These are phyloP conservation scores for Sebastes trivittatus DNA, from an alignment of 2,797 vertebrate species.

Conservation along the genomic window DNA sequence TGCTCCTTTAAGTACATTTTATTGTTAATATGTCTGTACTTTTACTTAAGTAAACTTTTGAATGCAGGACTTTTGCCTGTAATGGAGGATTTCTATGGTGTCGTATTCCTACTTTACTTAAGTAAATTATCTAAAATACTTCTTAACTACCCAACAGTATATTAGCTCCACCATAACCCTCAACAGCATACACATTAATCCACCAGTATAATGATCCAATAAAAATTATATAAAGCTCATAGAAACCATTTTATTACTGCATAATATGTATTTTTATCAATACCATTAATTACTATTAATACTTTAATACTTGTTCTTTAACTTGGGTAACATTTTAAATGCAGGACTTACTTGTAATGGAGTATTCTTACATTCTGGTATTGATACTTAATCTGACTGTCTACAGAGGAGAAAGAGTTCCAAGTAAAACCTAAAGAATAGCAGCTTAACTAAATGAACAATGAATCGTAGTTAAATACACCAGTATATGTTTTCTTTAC, in stretches of 20 bases:
- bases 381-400: background rate
- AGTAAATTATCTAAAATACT: background rate
- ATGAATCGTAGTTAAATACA: background rate
- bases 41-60: background rate
- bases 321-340: background rate
- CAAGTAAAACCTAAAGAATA: background rate
- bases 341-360: background rate
- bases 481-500: background rate
- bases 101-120: background rate
- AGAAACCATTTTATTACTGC: background rate
- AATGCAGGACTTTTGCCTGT: background rate
- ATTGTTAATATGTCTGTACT: background rate
- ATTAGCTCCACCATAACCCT: background rate
- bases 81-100: background rate
- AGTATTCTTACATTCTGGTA: background rate
- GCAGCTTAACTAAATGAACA: background rate
- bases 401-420: background rate
- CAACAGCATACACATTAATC: background rate
- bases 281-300: background rate
- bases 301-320: background rate
- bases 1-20: too few species aligned
- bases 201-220: background rate
- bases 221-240: background rate
- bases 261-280: background rate
- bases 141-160: background rate